A percentile compares a stretch with the other conserved stretches of the same genome.
Conservation (phyloP, 1,140 invertebrate species). For the Penaeus indicus region DNA sequence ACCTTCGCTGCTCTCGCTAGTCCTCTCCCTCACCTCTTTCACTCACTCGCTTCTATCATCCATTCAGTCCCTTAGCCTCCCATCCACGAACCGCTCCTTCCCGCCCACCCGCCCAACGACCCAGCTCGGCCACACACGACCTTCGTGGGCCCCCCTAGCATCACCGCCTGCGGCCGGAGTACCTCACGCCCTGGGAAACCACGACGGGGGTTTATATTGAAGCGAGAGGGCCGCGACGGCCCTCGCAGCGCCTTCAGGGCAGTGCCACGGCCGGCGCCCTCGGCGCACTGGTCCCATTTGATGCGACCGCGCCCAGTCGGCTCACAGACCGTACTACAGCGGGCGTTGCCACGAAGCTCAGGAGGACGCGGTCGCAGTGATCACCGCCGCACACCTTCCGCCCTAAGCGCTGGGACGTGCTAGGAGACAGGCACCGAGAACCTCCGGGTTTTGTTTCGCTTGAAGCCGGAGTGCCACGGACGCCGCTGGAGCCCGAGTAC, state of each 20-base stretch:
- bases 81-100: background rate
- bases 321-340: too few relatives aligned
- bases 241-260: conserved; percentile 39
- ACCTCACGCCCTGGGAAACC: background rate
- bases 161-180: background rate
- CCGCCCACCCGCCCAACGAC: background rate
- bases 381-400: too few relatives aligned
- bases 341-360: too few relatives aligned
- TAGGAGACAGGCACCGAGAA: too few relatives aligned
- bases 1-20: conserved; percentile 9
- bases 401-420: too few relatives aligned
- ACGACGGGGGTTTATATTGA: background rate
- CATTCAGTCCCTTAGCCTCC: background rate
- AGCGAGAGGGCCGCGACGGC: too few relatives aligned
- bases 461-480: too few relatives aligned
- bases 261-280: background rate
- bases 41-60: conserved; percentile 3
- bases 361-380: too few relatives aligned
- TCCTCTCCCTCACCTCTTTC: conserved; percentile 7
- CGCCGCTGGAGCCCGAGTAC: too few relatives aligned
- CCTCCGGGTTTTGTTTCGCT: too few relatives aligned
- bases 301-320: too few relatives aligned
- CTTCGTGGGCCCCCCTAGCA: background rate
- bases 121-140: background rate
- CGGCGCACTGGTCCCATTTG: background rate